A percentile compares a stretch with the other conserved stretches of the same genome.
phyloP scores from a whole-genome alignment of 2,113 vertebrate genomes.

The Grammomys surdaster region DNA sequence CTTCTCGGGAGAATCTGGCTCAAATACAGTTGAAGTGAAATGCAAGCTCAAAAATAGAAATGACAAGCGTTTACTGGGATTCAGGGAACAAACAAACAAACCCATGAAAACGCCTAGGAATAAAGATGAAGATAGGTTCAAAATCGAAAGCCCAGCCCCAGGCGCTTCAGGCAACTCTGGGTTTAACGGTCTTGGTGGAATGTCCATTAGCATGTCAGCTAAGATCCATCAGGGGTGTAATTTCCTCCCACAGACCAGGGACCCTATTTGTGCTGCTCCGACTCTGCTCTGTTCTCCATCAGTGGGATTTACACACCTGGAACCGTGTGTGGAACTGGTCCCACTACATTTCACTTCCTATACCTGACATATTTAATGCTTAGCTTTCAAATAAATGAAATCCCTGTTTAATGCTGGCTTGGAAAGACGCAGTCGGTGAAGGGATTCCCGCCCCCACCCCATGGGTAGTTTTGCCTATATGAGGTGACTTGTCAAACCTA shows the following conservation, averaged over 20 bases:
- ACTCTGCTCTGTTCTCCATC: constrained; percentile 75
- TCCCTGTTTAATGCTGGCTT: constrained; percentile 56
- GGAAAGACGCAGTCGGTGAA: constrained; percentile 38
- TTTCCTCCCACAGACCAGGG: constrained; percentile 63
- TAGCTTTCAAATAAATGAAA: constrained; percentile 80
- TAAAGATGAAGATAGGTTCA: background rate
- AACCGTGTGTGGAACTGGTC: constrained; percentile 79
- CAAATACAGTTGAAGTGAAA: background rate
- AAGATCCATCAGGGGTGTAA: constrained; percentile 54
- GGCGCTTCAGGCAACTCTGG: background rate
- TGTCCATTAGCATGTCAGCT: constrained; percentile 72
- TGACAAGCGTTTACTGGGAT: background rate
- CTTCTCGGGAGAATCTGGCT: background rate
- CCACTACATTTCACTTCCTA: constrained; percentile 81
- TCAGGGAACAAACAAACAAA: background rate
- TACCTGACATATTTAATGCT: constrained; percentile 82
- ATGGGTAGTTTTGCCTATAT: background rate
- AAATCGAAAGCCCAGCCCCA: background rate
- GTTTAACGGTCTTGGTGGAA: background rate
- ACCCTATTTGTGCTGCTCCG: background rate
- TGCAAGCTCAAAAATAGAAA: constrained; percentile 11
- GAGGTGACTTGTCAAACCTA: background rate
- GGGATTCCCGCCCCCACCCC: background rate
- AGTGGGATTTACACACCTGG: constrained; percentile 81
- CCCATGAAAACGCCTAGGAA: background rate